A percentile compares a stretch with the other conserved stretches of the same genome.
Conservation (phyloP, 2,797 vertebrate genomes). For the Myripristis murdjan region DNA sequence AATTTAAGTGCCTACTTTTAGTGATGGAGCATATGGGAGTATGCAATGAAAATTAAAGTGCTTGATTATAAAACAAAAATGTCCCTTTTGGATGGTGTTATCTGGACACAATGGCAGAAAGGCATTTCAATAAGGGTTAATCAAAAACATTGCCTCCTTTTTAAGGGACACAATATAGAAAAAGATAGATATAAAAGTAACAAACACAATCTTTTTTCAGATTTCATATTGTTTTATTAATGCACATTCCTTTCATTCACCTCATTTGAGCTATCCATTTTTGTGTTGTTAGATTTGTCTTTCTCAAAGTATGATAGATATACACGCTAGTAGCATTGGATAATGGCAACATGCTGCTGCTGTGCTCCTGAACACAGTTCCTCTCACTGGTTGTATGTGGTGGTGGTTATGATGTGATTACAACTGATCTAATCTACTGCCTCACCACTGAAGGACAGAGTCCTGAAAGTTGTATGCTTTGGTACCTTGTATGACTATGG, state of each 20-base stretch:
- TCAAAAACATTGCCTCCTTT: neutral
- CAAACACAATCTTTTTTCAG: constrained; percentile 48
- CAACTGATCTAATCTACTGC: constrained; percentile 51
- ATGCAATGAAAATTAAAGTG: constrained; percentile 52
- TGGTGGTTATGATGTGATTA: constrained; percentile 56
- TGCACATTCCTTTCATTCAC: constrained; percentile 85
- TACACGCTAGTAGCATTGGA: constrained; percentile 83
- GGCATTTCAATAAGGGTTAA: constrained; percentile 6
- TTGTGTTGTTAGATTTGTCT: constrained; percentile 78
- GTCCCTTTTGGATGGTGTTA: constrained; percentile 8
- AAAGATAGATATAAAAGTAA: constrained; percentile 73
- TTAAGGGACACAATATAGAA: neutral
- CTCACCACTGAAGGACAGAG: constrained; percentile 33
- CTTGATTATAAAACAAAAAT: constrained; percentile 32
- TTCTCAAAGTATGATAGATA: constrained; percentile 83
- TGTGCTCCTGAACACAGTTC: constrained; percentile 81
- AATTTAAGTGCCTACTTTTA: constrained; percentile 36
- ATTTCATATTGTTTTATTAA: constrained; percentile 87
- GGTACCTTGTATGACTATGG: constrained; percentile 26
- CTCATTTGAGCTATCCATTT: constrained; percentile 82
- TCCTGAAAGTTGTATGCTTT: constrained; percentile 27
- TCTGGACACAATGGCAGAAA: neutral
- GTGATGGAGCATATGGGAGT: constrained; percentile 9
- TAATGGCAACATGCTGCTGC: constrained; percentile 87
- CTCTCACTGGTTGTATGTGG: constrained; percentile 43